These are phyloP conservation scores for Megaceryle alcyon DNA, from an alignment of 2,797 vertebrate species.

Conservation along the genomic window DNA sequence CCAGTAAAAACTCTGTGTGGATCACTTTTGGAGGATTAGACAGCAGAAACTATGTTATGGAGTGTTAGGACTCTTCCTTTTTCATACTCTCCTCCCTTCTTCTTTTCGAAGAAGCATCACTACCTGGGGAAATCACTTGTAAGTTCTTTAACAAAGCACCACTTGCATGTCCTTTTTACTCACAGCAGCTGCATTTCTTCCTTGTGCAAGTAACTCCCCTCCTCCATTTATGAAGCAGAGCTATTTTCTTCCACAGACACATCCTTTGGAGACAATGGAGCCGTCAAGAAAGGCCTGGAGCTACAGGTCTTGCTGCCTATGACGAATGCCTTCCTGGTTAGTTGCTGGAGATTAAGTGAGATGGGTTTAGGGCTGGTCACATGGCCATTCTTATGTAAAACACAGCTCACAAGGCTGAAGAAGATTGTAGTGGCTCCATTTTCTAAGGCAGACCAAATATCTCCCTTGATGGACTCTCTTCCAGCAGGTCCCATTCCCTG, in stretches of 20 bases:
- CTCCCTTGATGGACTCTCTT: neutral
- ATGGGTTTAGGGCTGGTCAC: neutral
- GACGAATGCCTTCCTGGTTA: neutral
- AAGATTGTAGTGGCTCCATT: neutral
- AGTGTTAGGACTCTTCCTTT: neutral
- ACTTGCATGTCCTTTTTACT: neutral
- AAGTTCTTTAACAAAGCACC: neutral
- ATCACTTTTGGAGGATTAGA: neutral
- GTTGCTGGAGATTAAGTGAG: neutral
- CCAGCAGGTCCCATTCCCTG: neutral
- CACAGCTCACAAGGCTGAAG: neutral
- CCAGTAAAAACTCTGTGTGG: neutral
- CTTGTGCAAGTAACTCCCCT: neutral
- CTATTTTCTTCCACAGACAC: neutral
- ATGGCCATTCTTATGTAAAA: neutral
- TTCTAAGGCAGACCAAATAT: neutral
- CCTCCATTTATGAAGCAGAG: neutral
- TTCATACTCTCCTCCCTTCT: neutral
- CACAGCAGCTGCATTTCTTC: neutral
- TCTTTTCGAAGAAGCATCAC: neutral
- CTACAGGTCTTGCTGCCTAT: rapidly evolving
- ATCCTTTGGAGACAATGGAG: neutral
- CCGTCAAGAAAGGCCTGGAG: neutral
- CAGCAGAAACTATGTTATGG: rapidly evolving
- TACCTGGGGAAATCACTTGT: neutral